Base-by-base conservation (phyloP, 1,140 invertebrate species). In the Calycopis cecrops region DNA sequence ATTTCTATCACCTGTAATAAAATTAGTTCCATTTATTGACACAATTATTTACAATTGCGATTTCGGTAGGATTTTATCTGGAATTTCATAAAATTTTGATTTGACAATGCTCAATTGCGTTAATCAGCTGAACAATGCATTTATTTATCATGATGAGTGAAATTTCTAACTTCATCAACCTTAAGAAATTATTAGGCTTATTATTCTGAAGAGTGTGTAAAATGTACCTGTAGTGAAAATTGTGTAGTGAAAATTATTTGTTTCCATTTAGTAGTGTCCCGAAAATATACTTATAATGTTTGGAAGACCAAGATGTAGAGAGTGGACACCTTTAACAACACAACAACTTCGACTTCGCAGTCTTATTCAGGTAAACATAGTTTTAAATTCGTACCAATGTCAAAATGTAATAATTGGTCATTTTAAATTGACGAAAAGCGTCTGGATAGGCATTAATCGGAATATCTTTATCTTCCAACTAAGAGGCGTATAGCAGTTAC, bases 341-440 rank as follows among this genome's bases (percentile, higher is more conserved):
- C 91, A 92, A 63, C 92, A 92, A 69, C 84, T 94, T 51, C 90
- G 94, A n/a, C 79, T 94, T 3, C 83, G 94, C 55, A 94, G 92
- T 80, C 83, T 95, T 54, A 90, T 93, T 62, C 92, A 93, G 88
- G 90, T 95, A 73, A 87, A 57, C 21, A 28, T 6, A 6, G n/a
- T n/a, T 28, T 6, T 28, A 28, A 28, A 28, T 28, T 28, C 21
- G 6, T 28, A 28, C 21, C 21, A 6, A 28, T 2, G 2, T 28
- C 21, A 28, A 28, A 28, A 6, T 28, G 21, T 28, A 28, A 3
- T 28, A 28, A 3, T n/a, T 28, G 21, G 6, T 28, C 2, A 28
- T 28, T 28, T 3, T 6, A 28, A 28, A 6, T 28, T 3, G 21
- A 28, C 21, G 21, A 28, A 28, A 28, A 28, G 6, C 21, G 21